Evolutionary conservation across 2,113 vertebrate genomes (phyloP), one percentile per base, ranked within the genome.

Genomic region (Psittacula cyanocephala): DNA sequence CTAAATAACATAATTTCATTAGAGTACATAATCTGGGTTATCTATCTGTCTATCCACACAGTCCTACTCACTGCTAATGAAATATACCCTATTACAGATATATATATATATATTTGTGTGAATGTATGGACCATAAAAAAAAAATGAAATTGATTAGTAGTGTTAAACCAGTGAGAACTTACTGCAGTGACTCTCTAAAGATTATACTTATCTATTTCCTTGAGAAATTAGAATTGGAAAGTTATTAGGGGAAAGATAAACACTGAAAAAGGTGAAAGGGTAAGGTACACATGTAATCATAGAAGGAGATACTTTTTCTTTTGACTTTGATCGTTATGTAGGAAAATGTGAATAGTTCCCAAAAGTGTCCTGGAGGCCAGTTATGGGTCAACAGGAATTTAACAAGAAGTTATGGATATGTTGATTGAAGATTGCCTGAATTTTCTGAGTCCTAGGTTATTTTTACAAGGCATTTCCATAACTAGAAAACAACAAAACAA

Each of bases 41-140:
- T 75, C 11, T 50, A 8, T 35, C 22, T 85, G 15, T 39, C 47
- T 49, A 31, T 28, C 28, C 0, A 27, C 6, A 53, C 1, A 27
- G 3, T 81, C 13, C 16, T 35, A 47, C 23, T 57, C 12, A 5
- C 22, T 70, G 11, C 2, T 19, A 55, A 33, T 20, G 12, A 79
- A 75, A 62, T n/a, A 70, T 35, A 5, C 2, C 2, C 2, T 44
- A 5, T 23, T 63, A 24, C 17, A 53, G 3, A 71, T 5, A 53
- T 52, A 57, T 7, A 47, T 23, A 12, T 6, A 47, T 27, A 10
- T 31, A 47, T 2, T 1, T 57, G 4, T 24, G n/a, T 0, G 0
- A 68, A 44, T 33, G 75, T 69, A 65, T 1, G 13, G 28, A 55
- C 22, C 24, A 43, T 69, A 78, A 81, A 85, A 59, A 12, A 44